Conservation (phyloP, 2,888 invertebrate genomes). For the Caradrina kadenii region DNA sequence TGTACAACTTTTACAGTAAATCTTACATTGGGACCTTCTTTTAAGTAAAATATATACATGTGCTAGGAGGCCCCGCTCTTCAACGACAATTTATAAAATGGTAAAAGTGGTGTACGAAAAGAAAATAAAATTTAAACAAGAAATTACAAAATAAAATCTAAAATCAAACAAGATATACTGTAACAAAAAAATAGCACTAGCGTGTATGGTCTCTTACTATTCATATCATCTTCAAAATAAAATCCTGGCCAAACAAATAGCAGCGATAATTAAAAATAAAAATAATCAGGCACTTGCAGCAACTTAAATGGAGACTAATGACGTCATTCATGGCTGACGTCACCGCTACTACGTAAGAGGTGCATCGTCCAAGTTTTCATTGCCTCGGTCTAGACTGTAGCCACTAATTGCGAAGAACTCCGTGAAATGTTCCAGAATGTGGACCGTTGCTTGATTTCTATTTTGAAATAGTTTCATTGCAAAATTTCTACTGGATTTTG, state of each 20-base stretch:
- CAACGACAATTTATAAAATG: too few relatives aligned
- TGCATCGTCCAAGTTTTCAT: conserved; percentile 47
- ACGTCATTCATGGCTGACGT: conserved; percentile 46
- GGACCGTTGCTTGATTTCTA: conserved; percentile 28
- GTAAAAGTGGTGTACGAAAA: too few relatives aligned
- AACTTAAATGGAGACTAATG: conserved; percentile 42
- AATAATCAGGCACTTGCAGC: conserved; percentile 16
- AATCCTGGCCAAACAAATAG: not conserved
- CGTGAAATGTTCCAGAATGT: conserved; percentile 24
- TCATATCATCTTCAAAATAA: not conserved
- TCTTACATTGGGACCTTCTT: too few relatives aligned
- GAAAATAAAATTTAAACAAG: too few relatives aligned
- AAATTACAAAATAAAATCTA: too few relatives aligned
- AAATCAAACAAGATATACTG: too few relatives aligned
- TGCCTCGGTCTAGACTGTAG: conserved; percentile 33
- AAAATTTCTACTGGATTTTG: not conserved
- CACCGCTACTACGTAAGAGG: conserved; percentile 21
- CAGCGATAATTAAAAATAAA: conserved; percentile 17
- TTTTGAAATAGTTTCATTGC: conserved; percentile 1
- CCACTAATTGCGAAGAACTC: conserved; percentile 49
- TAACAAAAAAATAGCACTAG: too few relatives aligned
- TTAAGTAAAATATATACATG: too few relatives aligned
- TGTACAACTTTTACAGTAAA: too few relatives aligned
- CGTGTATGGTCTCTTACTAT: not conserved
- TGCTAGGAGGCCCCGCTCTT: too few relatives aligned